Base-by-base conservation (phyloP, 2,888 invertebrate species). In the Achlya flavicornis region DNA sequence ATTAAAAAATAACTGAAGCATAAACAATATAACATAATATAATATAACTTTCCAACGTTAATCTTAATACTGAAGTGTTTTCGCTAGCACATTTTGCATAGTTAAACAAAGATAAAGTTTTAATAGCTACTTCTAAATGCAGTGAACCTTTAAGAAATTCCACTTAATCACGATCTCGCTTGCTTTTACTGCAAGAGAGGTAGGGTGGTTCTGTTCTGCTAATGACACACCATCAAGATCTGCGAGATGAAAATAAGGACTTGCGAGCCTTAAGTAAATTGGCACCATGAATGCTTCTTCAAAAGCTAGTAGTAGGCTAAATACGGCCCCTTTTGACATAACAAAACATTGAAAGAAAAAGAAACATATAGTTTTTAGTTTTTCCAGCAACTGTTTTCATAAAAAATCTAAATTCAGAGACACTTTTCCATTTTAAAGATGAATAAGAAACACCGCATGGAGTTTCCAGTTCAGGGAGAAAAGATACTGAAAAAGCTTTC, bases 71-170 rank as follows among this genome's bases (percentile, higher is more conserved):
- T 38, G 38, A 38, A 38, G 38, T 38, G 38, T 11, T 38, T 10
- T 10, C 10, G 8, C 38, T 11, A 38, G 8, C 41, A 41, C 10
- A 38, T 38, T 38, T 38, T 38, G 38, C 7, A 38, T 48, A 48
- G n/a, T 16, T 16, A 16, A 48, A 60, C 19, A 26, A 41, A 19
- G 26, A 43, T 38, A 41, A 35, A 38, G 12, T 12, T 43, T 43
- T 60, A 26, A 60, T 14, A 43, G 16, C 58, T 14, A 38, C 19
- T 60, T 41, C 41, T 19, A 16, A 43, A 60, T 41, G 60, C 60
- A 43, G 19, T 60, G 60, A 60, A 60, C 60, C 43, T 43, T 60
- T 41, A 8, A 12, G 41, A 60, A 60, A 60, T 11, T 43, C 60
- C 19, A 43, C 60, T 60, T 60, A 60, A 19, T 41, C 60, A 60